Conservation (phyloP, 2,113 vertebrate genomes). For the Chaenocephalus aceratus region DNA sequence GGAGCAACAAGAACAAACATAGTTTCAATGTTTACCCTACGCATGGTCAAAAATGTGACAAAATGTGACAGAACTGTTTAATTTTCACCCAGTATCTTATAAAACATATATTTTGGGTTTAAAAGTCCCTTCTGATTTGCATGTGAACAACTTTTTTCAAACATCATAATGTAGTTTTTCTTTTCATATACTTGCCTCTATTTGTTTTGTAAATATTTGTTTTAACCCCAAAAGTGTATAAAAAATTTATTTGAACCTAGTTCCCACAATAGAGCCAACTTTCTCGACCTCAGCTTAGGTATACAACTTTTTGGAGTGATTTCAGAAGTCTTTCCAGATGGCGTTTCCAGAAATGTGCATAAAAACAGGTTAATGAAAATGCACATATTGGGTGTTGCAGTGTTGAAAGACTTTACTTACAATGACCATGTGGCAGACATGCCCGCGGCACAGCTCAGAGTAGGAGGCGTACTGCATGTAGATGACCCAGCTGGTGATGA, state of each 20-base stretch:
- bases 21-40: neutral
- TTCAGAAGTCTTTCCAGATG: too few species aligned
- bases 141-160: neutral
- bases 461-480: conserved; percentile 96
- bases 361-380: too few species aligned
- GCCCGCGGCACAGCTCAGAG: conserved; percentile 93
- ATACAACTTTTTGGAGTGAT: too few species aligned
- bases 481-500: conserved; percentile 93
- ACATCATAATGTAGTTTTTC: neutral
- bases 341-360: too few species aligned
- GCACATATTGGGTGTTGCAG: neutral
- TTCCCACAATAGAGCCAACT: neutral
- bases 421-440: conserved; percentile 91
- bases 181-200: too few species aligned
- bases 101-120: too few species aligned
- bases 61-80: neutral
- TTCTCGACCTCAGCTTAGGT: too few species aligned
- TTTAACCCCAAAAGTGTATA: too few species aligned
- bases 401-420: conserved; percentile 85
- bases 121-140: too few species aligned
- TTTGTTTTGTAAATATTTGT: too few species aligned
- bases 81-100: too few species aligned
- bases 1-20: neutral
- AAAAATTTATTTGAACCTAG: neutral
- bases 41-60: too few species aligned